Percentiles rank a stretch among this genome's conserved stretches.
Conservation (phyloP, 2,797 vertebrate species). For the Pipistrellus nathusii region DNA sequence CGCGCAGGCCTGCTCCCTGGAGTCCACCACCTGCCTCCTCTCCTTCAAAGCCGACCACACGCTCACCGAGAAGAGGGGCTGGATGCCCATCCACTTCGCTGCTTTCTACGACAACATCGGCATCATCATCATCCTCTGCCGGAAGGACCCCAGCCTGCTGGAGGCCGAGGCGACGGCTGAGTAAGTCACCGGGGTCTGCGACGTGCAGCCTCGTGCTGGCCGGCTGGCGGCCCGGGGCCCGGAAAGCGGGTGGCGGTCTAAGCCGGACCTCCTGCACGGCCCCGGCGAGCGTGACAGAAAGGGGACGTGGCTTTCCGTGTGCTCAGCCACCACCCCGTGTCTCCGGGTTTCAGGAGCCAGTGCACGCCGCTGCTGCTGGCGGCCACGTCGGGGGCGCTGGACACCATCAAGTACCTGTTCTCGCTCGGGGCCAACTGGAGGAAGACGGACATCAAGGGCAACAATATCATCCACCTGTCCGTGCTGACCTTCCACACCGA, state of each 20-base stretch:
- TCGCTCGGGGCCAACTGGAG: constrained; percentile 87
- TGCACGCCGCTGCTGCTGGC: constrained; percentile 88
- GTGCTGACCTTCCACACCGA: constrained; percentile 88
- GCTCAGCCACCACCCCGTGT: background rate
- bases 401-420: constrained; percentile 87
- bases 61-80: constrained; percentile 86
- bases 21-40: constrained; percentile 87
- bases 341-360: constrained; percentile 79
- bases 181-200: constrained; percentile 78
- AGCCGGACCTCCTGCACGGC: background rate
- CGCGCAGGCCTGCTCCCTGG: constrained; percentile 88
- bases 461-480: constrained; percentile 88
- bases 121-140: constrained; percentile 86
- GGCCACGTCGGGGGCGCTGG: constrained; percentile 88
- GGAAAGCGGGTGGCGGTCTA: background rate
- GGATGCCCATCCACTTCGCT: constrained; percentile 89
- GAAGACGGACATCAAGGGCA: constrained; percentile 86
- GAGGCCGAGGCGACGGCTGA: constrained; percentile 84
- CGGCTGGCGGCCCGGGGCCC: too few relatives aligned
- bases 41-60: constrained; percentile 86
- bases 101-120: constrained; percentile 89
- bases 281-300: background rate
- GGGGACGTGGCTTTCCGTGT: fast-evolving
- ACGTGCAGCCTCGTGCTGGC: too few relatives aligned
- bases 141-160: constrained; percentile 85